These are phyloP conservation scores for Lagorchestes hirsutus DNA, from an alignment of 2,797 vertebrate species.

Conservation along the genomic window DNA sequence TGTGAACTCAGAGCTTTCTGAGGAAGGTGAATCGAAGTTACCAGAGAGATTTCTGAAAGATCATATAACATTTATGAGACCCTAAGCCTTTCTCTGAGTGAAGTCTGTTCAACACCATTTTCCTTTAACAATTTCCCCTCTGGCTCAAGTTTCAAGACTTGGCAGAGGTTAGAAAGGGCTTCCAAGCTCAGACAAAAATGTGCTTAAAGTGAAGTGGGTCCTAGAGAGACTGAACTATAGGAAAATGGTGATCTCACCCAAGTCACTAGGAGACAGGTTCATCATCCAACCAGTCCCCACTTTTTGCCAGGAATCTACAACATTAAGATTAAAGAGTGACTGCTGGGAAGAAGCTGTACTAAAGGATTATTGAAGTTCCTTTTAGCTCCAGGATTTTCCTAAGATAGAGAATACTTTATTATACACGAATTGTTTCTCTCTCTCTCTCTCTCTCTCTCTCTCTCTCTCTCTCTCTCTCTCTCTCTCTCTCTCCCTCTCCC, in stretches of 20 bases:
- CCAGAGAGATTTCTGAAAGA: constrained; percentile 29
- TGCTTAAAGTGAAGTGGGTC: neutral
- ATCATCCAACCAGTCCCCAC: neutral
- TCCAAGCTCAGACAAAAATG: constrained; percentile 41
- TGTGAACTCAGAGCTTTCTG: constrained; percentile 13
- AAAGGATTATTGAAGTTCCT: neutral
- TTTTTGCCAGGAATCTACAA: neutral
- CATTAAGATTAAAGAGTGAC: constrained; percentile 11
- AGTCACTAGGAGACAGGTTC: neutral
- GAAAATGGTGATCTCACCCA: neutral
- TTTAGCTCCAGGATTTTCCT: neutral
- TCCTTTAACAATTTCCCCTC: constrained; percentile 7
- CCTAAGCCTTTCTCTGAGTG: constrained; percentile 12
- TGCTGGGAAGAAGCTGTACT: neutral
- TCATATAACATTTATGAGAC: constrained; percentile 1
- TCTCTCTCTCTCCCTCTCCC: too few species aligned
- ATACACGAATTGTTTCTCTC: neutral
- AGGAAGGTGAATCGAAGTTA: constrained; percentile 15
- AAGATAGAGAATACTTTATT: neutral
- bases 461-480: too few species aligned
- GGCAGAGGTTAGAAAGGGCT: neutral
- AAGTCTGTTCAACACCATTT: neutral
- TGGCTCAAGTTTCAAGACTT: constrained; percentile 18
- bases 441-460: neutral
- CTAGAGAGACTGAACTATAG: constrained; percentile 3